A percentile compares a stretch with the other conserved stretches of the same genome.
Evolutionary conservation across 1,140 invertebrate species (phyloP).

Genomic region (Drosophila nigromelanica): DNA sequence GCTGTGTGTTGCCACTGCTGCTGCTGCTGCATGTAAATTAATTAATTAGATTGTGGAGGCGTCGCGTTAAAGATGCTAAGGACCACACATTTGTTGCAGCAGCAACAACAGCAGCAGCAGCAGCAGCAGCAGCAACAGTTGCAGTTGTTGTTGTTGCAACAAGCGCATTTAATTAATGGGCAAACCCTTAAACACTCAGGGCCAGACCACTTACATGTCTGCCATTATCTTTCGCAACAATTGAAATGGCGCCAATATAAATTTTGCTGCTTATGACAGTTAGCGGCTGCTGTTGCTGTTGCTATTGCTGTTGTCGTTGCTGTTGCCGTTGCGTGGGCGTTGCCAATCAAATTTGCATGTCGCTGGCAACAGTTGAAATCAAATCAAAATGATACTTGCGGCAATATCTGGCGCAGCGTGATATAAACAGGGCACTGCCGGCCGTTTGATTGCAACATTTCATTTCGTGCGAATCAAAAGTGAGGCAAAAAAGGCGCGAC

Average conservation of each 20-base stretch:
- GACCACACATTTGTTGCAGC: constrained; percentile 52
- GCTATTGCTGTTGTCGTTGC: constrained; percentile 13
- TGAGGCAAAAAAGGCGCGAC: constrained; percentile 64
- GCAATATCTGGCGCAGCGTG: constrained; percentile 35
- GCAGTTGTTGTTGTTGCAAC: constrained; percentile 34
- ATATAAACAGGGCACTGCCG: constrained; percentile 40
- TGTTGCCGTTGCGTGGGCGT: constrained; percentile 66
- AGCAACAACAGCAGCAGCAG: constrained; percentile 13
- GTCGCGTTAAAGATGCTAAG: constrained; percentile 40
- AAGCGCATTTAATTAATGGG: constrained; percentile 74
- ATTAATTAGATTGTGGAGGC: constrained; percentile 74
- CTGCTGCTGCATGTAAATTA: constrained; percentile 65
- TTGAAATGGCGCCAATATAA: constrained; percentile 69
- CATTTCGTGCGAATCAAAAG: constrained; percentile 71
- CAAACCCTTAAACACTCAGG: constrained; percentile 59
- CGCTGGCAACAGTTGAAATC: constrained; percentile 69
- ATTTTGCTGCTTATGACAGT: constrained; percentile 67
- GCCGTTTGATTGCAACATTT: constrained; percentile 51
- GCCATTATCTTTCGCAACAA: constrained; percentile 43
- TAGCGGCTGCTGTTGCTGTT: constrained; percentile 25
- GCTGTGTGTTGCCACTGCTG: constrained; percentile 16
- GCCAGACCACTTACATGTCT: constrained; percentile 48
- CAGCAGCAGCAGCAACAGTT: constrained; percentile 12
- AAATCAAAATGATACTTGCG: constrained; percentile 60
- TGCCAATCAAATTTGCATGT: constrained; percentile 79